phyloP scores from a whole-genome alignment of 2,113 vertebrate genomes.

The Melospiza georgiana region DNA sequence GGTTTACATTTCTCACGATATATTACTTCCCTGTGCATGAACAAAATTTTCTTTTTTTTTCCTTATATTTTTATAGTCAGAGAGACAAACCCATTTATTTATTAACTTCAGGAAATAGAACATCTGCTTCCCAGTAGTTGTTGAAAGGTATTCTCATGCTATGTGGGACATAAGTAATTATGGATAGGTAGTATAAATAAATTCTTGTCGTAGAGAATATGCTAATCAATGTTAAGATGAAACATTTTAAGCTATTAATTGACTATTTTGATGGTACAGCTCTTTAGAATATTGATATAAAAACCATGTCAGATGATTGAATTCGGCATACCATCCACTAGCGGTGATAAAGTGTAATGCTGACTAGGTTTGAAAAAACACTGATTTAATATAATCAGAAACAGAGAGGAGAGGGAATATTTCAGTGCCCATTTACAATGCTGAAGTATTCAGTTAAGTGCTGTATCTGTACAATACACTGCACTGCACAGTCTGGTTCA shows the following conservation, averaged over 20 bases:
- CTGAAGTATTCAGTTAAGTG: not conserved
- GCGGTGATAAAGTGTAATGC: not conserved
- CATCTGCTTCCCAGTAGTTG: not conserved
- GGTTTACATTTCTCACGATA: accelerated
- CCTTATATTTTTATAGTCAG: not conserved
- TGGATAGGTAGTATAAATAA: not conserved
- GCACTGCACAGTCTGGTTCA: not conserved
- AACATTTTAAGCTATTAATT: not conserved
- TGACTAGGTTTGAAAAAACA: not conserved
- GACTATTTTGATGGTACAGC: not conserved
- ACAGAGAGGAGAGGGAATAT: not conserved
- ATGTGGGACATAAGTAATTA: not conserved
- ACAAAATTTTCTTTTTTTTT: not conserved
- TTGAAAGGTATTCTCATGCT: not conserved
- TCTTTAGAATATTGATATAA: not conserved
- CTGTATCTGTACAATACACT: accelerated
- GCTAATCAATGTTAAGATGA: not conserved
- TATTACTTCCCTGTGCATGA: not conserved
- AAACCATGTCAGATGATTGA: not conserved
- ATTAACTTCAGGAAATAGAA: not conserved
- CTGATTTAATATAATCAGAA: not conserved
- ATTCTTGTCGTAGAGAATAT: not conserved
- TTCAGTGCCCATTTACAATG: not conserved
- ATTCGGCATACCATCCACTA: not conserved
- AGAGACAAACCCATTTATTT: not conserved